A percentile compares a stretch with the other conserved stretches of the same genome.
phyloP scores from a whole-genome alignment of 1,140 invertebrate species.

The Dufourea novaeangliae region DNA sequence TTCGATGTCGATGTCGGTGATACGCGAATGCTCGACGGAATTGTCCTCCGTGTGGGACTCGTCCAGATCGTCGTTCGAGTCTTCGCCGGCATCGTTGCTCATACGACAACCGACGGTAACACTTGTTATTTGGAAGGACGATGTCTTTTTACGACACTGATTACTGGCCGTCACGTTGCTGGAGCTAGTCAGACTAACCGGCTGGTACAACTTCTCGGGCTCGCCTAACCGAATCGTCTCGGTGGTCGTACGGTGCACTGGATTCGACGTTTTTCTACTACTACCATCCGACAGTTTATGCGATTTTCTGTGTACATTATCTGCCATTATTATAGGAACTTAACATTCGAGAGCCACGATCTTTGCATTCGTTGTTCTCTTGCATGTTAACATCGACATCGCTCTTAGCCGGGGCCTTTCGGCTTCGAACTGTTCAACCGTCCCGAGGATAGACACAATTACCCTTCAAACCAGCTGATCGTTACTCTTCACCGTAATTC shows the following conservation, averaged over 20 bases:
- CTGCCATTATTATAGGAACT: slow-evolving; percentile 75
- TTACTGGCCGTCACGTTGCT: slow-evolving; percentile 64
- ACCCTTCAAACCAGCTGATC: slow-evolving; percentile 17
- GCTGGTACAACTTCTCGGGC: slow-evolving; percentile 80
- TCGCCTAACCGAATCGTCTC: slow-evolving; percentile 88
- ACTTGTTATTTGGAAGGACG: slow-evolving; percentile 96
- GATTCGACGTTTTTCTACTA: slow-evolving; percentile 79
- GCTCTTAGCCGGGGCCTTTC: slow-evolving; percentile 35
- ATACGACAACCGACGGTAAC: slow-evolving; percentile 90
- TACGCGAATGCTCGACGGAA: slow-evolving; percentile 88
- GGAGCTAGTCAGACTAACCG: slow-evolving; percentile 63
- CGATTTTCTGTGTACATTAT: slow-evolving; percentile 78
- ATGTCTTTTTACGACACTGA: slow-evolving; percentile 87
- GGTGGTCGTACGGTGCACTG: slow-evolving; percentile 89
- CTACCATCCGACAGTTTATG: slow-evolving; percentile 73
- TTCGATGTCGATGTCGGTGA: slow-evolving; percentile 92
- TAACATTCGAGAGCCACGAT: slow-evolving; percentile 61
- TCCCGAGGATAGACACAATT: background rate
- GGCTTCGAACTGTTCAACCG: slow-evolving; percentile 4
- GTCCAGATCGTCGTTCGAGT: slow-evolving; percentile 95
- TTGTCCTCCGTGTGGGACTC: slow-evolving; percentile 94
- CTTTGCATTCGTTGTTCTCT: slow-evolving; percentile 55
- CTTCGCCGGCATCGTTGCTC: slow-evolving; percentile 93
- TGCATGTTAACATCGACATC: slow-evolving; percentile 68
- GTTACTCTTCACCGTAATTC: background rate